Evolutionary conservation across 2,113 vertebrate species (phyloP).

Genomic region (Caranx ignobilis): DNA sequence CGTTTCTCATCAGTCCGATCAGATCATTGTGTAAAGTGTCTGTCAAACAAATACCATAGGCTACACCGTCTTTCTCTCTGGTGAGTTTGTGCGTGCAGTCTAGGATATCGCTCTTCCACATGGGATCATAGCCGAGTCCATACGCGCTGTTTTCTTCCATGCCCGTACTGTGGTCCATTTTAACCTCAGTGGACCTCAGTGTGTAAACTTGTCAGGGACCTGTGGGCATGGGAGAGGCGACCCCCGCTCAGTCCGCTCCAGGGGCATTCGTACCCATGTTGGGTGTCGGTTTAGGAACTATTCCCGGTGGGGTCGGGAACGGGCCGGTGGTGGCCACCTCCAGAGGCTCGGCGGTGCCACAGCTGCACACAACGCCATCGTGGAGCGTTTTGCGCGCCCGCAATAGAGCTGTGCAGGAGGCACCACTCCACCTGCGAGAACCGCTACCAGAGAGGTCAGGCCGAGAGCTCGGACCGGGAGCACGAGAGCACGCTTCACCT

Average conservation of each 20-base stretch:
- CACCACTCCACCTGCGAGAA: conserved; percentile 95
- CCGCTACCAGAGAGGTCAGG: conserved; percentile 91
- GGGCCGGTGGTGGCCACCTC: conserved; percentile 82
- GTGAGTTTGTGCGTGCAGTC: conserved; percentile 21
- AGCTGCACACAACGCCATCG: conserved; percentile 95
- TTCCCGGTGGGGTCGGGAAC: conserved; percentile 76
- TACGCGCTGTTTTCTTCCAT: conserved; percentile 55
- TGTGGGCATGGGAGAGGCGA: conserved; percentile 91
- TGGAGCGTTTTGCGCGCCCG: conserved; percentile 94
- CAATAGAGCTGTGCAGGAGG: conserved; percentile 93
- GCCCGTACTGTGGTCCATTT: conserved; percentile 52
- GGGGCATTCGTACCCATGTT: conserved; percentile 83
- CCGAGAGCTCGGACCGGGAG: conserved; percentile 91
- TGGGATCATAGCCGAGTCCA: conserved; percentile 62
- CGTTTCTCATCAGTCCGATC: background rate
- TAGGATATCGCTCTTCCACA: conserved; percentile 45
- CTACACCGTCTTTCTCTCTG: background rate
- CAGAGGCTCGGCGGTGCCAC: conserved; percentile 87
- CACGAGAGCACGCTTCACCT: conserved; percentile 93
- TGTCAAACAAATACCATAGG: background rate
- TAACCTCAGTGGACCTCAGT: conserved; percentile 60
- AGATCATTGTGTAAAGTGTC: conserved; percentile 5
- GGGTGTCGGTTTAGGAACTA: conserved; percentile 84
- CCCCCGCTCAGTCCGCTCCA: conserved; percentile 88
- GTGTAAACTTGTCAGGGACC: conserved; percentile 53